These are phyloP conservation scores for Acarapis woodi DNA, from an alignment of 1,140 invertebrate species.

Conservation along the genomic window DNA sequence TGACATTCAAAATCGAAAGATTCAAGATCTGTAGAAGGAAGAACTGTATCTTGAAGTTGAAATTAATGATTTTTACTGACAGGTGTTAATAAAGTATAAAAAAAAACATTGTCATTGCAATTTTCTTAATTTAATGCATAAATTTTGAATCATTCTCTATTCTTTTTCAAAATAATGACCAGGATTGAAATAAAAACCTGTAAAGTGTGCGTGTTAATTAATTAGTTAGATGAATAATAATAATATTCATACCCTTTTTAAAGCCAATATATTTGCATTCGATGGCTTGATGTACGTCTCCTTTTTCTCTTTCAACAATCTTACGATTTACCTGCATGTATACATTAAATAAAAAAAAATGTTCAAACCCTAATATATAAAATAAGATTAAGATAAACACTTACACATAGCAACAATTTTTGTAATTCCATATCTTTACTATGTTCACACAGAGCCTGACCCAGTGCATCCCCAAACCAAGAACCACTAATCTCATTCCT, in stretches of 20 bases:
- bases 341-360: neutral
- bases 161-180: neutral
- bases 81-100: no score
- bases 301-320: neutral
- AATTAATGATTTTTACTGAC: no score
- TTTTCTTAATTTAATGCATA: neutral
- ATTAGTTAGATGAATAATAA: no score
- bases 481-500: neutral
- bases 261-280: neutral
- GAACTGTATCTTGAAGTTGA: no score
- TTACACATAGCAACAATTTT: neutral
- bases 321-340: neutral
- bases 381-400: neutral
- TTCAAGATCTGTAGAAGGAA: no score
- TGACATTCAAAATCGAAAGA: no score
- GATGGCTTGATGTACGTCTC: neutral
- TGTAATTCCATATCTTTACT: neutral
- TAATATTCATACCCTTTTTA: no score
- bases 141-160: neutral
- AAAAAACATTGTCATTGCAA: no score
- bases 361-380: neutral
- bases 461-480: neutral
- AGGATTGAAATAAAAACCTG: neutral
- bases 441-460: neutral
- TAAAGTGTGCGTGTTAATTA: no score